Evolutionary conservation across 2,888 invertebrate species (phyloP).

Genomic region (Ctenicera cuprea): DNA sequence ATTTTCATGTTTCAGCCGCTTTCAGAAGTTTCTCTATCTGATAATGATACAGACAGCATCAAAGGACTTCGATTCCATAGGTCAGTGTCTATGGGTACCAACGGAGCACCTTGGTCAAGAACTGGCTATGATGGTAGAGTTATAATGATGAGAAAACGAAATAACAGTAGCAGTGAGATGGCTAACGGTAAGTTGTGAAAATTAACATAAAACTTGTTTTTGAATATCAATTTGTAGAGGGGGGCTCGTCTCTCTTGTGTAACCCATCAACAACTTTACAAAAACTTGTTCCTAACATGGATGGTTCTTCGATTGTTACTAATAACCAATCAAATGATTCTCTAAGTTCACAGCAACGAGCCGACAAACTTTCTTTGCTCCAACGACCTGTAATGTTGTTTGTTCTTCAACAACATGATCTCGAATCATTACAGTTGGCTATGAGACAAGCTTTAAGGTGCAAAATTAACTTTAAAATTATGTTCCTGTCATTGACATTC

Average conservation of each 20-base stretch:
- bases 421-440: slow-evolving; percentile 87
- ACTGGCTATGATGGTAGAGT: slow-evolving; percentile 77
- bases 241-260: slow-evolving; percentile 87
- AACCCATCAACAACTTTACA: slow-evolving; percentile 93
- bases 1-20: slow-evolving; percentile 69
- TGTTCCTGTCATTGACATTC: not conserved
- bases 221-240: slow-evolving; percentile 73
- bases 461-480: slow-evolving; percentile 68
- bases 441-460: slow-evolving; percentile 90
- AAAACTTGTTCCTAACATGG: slow-evolving; percentile 83
- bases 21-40: slow-evolving; percentile 75
- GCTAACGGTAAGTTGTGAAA: slow-evolving; percentile 70
- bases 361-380: slow-evolving; percentile 78
- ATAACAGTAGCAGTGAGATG: slow-evolving; percentile 83
- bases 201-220: slow-evolving; percentile 10
- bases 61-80: slow-evolving; percentile 84
- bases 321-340: slow-evolving; percentile 66
- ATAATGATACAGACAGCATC: slow-evolving; percentile 74
- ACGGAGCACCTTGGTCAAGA: slow-evolving; percentile 77
- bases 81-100: slow-evolving; percentile 90
- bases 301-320: slow-evolving; percentile 74
- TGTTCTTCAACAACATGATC: slow-evolving; percentile 88
- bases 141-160: slow-evolving; percentile 79
- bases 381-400: slow-evolving; percentile 92
- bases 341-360: slow-evolving; percentile 66